Conservation (phyloP, 2,797 vertebrate genomes). For the Tokudaia muenninki region DNA sequence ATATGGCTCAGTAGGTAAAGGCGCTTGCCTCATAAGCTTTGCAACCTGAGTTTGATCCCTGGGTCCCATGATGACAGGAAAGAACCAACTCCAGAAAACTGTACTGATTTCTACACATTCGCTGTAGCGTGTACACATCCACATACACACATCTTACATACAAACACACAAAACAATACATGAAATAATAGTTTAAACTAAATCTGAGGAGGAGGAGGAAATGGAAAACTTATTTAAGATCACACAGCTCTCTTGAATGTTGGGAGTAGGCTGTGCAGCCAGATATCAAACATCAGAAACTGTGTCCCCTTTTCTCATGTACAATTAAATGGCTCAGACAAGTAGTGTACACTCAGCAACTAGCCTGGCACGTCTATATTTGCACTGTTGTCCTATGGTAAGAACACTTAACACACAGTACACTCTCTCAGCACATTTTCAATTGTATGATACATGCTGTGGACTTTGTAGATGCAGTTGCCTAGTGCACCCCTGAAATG, state of each 20-base stretch:
- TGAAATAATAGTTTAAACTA: background rate
- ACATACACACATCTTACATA: background rate
- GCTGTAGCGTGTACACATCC: too few relatives aligned
- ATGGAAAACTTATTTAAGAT: background rate
- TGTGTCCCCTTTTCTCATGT: background rate
- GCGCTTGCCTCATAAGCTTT: background rate
- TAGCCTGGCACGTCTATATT: background rate
- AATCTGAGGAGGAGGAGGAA: background rate
- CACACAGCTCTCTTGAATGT: background rate
- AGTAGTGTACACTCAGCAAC: background rate
- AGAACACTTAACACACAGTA: background rate
- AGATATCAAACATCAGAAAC: background rate
- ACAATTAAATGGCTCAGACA: background rate
- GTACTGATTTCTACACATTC: background rate
- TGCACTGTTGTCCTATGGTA: background rate
- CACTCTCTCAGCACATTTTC: background rate
- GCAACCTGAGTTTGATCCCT: background rate
- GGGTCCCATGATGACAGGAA: background rate
- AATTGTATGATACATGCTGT: background rate
- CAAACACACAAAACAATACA: background rate
- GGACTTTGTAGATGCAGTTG: background rate
- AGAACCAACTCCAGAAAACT: background rate
- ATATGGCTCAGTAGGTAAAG: background rate
- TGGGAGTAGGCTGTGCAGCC: background rate
- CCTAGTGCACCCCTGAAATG: background rate